These are phyloP conservation scores for Lagopus leucura DNA, from an alignment of 2,113 vertebrate genomes.

Conservation along the genomic window DNA sequence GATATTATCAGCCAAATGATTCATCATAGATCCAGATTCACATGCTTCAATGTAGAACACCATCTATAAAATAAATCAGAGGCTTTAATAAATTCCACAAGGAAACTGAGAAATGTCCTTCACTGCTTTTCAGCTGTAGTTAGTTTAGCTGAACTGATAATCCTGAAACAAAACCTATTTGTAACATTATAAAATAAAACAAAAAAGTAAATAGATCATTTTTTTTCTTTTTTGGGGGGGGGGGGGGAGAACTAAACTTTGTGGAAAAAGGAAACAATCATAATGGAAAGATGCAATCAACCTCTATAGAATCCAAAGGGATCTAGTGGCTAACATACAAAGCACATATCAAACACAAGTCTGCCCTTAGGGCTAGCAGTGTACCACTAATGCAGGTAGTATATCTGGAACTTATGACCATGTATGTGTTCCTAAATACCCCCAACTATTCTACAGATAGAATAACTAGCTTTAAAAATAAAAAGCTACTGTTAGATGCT, in stretches of 20 bases:
- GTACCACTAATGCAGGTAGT: rapidly evolving
- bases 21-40: constrained; percentile 99
- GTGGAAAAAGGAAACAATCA: neutral
- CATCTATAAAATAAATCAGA: constrained; percentile 81
- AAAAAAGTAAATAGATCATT: neutral
- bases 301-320: neutral
- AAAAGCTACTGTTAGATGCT: neutral
- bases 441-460: neutral
- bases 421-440: neutral
- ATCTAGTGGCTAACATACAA: neutral
- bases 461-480: neutral
- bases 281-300: neutral
- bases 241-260: neutral
- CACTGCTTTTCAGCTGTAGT: neutral
- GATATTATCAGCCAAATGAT: constrained; percentile 84
- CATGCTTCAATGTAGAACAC: constrained; percentile 98
- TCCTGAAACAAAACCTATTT: neutral
- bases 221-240: neutral
- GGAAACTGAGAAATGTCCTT: neutral
- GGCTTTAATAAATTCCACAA: neutral
- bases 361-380: neutral
- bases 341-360: neutral
- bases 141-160: neutral
- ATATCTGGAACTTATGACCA: neutral
- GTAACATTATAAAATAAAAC: neutral